Evolutionary conservation across 2,113 vertebrate species (phyloP), one percentile per base, ranked within the genome.

Genomic region (Marmota flaviventris): DNA sequence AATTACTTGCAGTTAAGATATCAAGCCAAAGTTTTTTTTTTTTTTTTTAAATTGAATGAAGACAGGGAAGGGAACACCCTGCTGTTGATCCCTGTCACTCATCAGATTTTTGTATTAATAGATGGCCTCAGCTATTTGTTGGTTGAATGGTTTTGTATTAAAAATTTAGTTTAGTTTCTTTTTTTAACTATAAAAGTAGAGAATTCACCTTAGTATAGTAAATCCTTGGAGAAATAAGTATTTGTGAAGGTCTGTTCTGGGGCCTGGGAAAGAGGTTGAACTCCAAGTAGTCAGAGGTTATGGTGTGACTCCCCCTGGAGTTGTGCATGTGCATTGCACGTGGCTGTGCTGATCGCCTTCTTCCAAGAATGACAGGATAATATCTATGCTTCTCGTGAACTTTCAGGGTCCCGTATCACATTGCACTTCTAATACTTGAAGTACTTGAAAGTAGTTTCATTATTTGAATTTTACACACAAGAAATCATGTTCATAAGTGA

Each of bases 241-340:
- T 45, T 4, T 58, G 91, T 77, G 67, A 56, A 72, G 29, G 17
- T 85, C 61, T 89, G 12, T 63, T 42, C 34, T 51, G 81, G 56
- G 17, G 18, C 32, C n/a, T 24, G 34, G 53, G 32, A 77, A 67
- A 48, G 76, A 56, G 32, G 65, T 58, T 88, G 5, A 32, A 56
- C 56, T 93, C 32, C 25, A 3, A 13, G 32, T 14, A 8, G 27
- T 17, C 14, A 16, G 8, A 17, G 34, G 32, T 4, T 25, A 2
- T 24, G 53, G 27, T 0, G 0, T 53, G 63, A 24, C 11, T 3
- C 45, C 87, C 37, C 39, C 37, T 53, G 39, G 67, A 48, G 17
- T 27, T 85, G 56, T 76, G 53, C 7, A 0, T 25, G n/a, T 22
- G 1, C 2, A 0, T n/a, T 16, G 16, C 42, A 2, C 1, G 0